phyloP scores from a whole-genome alignment of 2,888 invertebrate genomes.

The Aporophyla lueneburgensis region DNA sequence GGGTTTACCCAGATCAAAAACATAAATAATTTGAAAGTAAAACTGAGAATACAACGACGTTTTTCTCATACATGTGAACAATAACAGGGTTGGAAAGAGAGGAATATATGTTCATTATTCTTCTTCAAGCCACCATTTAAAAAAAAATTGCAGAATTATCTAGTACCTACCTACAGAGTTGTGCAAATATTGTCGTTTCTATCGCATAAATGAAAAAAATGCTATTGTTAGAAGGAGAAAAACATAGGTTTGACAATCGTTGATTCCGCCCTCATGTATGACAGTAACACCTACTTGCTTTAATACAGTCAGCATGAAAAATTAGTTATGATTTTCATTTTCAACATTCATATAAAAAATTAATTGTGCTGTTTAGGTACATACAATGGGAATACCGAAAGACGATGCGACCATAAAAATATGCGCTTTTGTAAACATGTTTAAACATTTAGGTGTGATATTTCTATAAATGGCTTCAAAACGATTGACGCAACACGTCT shows the following conservation, averaged over 20 bases:
- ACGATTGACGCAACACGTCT: background rate
- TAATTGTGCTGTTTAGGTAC: background rate
- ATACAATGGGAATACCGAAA: background rate
- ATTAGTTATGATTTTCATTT: background rate
- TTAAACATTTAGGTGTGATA: background rate
- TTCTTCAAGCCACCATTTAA: background rate
- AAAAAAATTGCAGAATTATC: background rate
- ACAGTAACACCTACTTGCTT: constrained; percentile 1
- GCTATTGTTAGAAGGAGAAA: constrained; percentile 12
- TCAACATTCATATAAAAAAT: background rate
- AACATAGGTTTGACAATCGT: background rate
- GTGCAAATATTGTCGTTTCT: constrained; percentile 26
- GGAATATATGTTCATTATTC: background rate
- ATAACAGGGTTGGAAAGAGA: constrained; percentile 20
- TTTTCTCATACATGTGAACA: background rate
- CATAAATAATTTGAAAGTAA: background rate
- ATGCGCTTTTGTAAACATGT: background rate
- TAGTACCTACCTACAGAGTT: background rate
- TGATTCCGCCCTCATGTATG: background rate
- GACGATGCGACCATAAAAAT: background rate
- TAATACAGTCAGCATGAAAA: constrained; percentile 42
- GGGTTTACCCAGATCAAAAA: constrained; percentile 23
- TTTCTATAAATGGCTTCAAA: background rate
- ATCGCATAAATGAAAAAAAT: background rate
- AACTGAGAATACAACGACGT: background rate